Conservation (phyloP, 2,888 invertebrate species). For the Cetonia aurata region DNA sequence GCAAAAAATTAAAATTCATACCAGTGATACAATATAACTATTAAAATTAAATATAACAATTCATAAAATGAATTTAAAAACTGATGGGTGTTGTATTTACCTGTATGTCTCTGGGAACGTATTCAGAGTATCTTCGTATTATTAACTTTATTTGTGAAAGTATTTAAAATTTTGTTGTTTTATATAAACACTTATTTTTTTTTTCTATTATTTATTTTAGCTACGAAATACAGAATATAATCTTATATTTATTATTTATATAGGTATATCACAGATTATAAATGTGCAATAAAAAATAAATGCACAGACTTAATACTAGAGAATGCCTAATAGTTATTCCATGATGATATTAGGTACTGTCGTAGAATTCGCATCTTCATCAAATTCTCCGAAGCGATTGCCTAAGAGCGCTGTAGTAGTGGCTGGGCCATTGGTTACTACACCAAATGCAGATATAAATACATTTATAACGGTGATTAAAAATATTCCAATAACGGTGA, state of each 20-base stretch:
- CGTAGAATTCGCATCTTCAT: conserved; percentile 6
- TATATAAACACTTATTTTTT: neutral
- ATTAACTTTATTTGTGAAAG: too few relatives aligned
- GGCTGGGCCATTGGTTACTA: conserved; percentile 62
- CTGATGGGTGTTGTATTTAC: too few relatives aligned
- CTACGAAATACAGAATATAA: neutral
- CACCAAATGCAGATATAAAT: conserved; percentile 90
- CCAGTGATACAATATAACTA: too few relatives aligned
- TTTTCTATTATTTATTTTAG: too few relatives aligned
- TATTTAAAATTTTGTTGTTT: too few relatives aligned
- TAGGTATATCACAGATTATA: neutral
- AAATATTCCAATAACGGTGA: conserved; percentile 87
- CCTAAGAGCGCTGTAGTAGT: too few relatives aligned
- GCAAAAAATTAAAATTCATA: too few relatives aligned
- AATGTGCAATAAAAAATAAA: neutral
- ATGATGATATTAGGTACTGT: neutral
- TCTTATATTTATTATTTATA: too few relatives aligned
- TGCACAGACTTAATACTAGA: conserved; percentile 5
- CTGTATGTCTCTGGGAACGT: too few relatives aligned
- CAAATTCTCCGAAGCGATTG: conserved; percentile 16
- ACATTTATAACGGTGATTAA: conserved; percentile 89
- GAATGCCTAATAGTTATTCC: neutral
- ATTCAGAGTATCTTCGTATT: too few relatives aligned
- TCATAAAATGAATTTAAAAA: too few relatives aligned
- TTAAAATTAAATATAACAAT: too few relatives aligned